Percentiles rank a stretch among this genome's conserved stretches.
Evolutionary conservation across 1,140 invertebrate genomes (phyloP).

Genomic region (Diabrotica undecimpunctata): DNA sequence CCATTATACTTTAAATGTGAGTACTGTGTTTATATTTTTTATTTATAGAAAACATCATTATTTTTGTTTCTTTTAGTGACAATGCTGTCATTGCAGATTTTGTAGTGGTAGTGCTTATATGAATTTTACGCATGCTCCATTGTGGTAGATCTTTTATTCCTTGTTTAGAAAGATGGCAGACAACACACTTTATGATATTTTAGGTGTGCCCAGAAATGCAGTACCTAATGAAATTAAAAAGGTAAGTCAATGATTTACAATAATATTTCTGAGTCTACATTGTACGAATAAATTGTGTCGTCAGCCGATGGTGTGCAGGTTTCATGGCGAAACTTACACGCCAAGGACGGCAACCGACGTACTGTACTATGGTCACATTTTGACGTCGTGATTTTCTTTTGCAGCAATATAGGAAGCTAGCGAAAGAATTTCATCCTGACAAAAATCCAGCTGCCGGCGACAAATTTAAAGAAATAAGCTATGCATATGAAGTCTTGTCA

Average conservation of each 20-base stretch:
- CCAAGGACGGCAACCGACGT: slow-evolving; percentile 12
- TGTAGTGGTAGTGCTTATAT: slow-evolving; percentile 4
- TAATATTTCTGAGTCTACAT: background rate
- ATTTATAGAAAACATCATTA: too few relatives aligned
- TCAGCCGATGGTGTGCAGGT: slow-evolving; percentile 17
- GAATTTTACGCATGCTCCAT: slow-evolving; percentile 9
- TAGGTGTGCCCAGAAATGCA: slow-evolving; percentile 73
- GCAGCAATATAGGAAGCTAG: slow-evolving; percentile 78
- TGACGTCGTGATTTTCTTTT: slow-evolving; percentile 20
- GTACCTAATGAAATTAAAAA: slow-evolving; percentile 82
- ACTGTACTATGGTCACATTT: slow-evolving; percentile 11
- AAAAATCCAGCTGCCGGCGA: slow-evolving; percentile 81
- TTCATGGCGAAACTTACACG: slow-evolving; percentile 10
- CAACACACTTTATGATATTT: slow-evolving; percentile 77
- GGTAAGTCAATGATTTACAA: slow-evolving; percentile 53
- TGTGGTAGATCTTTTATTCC: slow-evolving; percentile 34
- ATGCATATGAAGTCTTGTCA: slow-evolving; percentile 81
- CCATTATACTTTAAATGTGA: too few relatives aligned
- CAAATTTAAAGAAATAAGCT: slow-evolving; percentile 86
- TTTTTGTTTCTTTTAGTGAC: background rate
- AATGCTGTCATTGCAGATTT: background rate
- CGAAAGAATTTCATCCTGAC: slow-evolving; percentile 85
- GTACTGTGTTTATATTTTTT: too few relatives aligned
- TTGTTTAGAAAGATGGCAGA: slow-evolving; percentile 59
- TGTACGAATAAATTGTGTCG: background rate